Conservation (phyloP, 2,797 vertebrate genomes). For the Chelidonichthys spinosus region DNA sequence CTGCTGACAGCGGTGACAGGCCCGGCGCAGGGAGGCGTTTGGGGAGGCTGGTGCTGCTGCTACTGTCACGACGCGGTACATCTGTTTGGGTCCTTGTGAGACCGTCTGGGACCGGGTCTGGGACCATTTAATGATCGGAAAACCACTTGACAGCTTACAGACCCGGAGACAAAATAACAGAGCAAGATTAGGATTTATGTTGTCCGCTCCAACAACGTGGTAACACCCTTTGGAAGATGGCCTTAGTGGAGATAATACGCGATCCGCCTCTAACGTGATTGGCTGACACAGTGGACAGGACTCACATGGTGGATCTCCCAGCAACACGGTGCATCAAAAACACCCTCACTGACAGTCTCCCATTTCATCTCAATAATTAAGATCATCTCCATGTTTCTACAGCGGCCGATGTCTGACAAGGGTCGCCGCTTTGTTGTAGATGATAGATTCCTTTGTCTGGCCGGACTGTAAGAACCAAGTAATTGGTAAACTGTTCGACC, state of each 20-base stretch:
- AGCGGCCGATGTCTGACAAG: slow-evolving; percentile 34
- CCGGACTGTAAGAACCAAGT: slow-evolving; percentile 38
- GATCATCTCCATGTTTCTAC: slow-evolving; percentile 43
- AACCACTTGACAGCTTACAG: slow-evolving; percentile 44
- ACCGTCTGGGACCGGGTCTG: slow-evolving; percentile 37
- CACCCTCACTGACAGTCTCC: slow-evolving; percentile 28
- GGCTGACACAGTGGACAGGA: slow-evolving; percentile 15
- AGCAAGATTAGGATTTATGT: slow-evolving; percentile 3
- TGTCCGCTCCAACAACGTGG: slow-evolving; percentile 12
- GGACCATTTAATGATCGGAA: slow-evolving; percentile 44
- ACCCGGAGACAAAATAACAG: neutral
- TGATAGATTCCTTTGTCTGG: slow-evolving; percentile 52
- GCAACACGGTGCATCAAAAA: slow-evolving; percentile 24
- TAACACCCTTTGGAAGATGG: slow-evolving; percentile 27
- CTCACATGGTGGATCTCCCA: slow-evolving; percentile 9
- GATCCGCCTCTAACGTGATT: slow-evolving; percentile 25
- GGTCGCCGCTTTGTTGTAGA: slow-evolving; percentile 49
- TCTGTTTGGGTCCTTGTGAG: slow-evolving; percentile 61
- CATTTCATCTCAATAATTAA: slow-evolving; percentile 45
- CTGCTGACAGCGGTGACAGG: slow-evolving; percentile 75
- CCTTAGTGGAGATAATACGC: slow-evolving; percentile 26
- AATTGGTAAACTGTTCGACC: slow-evolving; percentile 74
- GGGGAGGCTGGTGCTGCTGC: neutral
- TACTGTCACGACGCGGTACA: slow-evolving; percentile 36
- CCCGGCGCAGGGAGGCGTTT: slow-evolving; percentile 27